phyloP scores from a whole-genome alignment of 30 jellyfish, hydroid and myxozoan species.

The Nemopilema nomurai region DNA sequence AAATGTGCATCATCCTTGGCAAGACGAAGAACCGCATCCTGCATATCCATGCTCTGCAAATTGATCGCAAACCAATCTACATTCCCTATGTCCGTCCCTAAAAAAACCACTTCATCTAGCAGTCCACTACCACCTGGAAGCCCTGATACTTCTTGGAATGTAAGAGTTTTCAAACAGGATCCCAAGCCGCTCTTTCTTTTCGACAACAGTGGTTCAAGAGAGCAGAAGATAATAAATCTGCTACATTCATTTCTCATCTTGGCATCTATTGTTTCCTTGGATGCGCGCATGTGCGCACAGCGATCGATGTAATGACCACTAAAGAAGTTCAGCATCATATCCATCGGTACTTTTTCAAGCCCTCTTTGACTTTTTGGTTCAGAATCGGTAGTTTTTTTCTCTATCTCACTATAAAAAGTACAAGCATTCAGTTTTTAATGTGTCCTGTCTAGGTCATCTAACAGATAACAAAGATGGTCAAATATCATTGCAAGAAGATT shows the following conservation, averaged over 20 bases:
- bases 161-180: background rate
- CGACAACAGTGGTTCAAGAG: slow-evolving; percentile 27
- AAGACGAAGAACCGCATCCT: background rate
- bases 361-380: background rate
- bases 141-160: background rate
- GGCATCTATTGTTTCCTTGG: slow-evolving; percentile 3
- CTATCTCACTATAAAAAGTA: background rate
- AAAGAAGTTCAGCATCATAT: slow-evolving; percentile 5
- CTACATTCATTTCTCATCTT: slow-evolving; percentile 26
- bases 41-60: slow-evolving; percentile 6
- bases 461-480: background rate
- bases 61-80: slow-evolving; percentile 67
- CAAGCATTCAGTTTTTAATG: background rate
- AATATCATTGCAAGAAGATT: no score
- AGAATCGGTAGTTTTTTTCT: background rate
- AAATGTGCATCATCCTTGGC: slow-evolving; percentile 22
- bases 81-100: slow-evolving; percentile 9
- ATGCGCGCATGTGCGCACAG: slow-evolving; percentile 40
- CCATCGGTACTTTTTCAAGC: background rate
- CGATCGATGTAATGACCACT: slow-evolving; percentile 35
- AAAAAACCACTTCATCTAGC: slow-evolving; percentile 2
- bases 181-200: background rate
- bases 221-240: slow-evolving; percentile 31
- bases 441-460: background rate
- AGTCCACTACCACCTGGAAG: background rate